Base-by-base conservation (phyloP, 2,113 vertebrate species). In the Bubo bubo region DNA sequence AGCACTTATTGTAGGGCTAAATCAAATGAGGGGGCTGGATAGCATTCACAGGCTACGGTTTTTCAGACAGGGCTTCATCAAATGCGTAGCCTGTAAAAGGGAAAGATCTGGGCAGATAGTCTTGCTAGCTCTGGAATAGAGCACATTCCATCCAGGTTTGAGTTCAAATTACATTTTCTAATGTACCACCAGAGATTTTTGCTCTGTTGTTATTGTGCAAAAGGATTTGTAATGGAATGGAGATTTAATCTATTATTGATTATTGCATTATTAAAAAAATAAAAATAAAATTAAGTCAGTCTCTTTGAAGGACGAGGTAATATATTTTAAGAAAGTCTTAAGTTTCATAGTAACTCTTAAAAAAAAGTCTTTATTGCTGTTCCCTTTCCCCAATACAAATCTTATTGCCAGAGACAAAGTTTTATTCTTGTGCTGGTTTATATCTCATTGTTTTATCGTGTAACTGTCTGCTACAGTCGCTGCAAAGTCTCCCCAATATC, bases 181-280 rank as follows among this genome's bases (percentile, higher is more conserved):
- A 90, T 66, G 79, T 43, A 82, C 35, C 77, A 92, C 77, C n/a
- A 50, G 76, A 39, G 70, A 63, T 95, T 80, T 89, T 88, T n/a
- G 22, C 60, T 70, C 76, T 50, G 53, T 64, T 79, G 80, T 73
- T 79, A 92, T 59, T 6, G 72, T 34, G 73, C 68, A 91, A 67
- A 95, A 90, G 82, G 92, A 95, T 95, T 93, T 95, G 75, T 88
- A 93, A 95, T 37, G 64, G 93, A 94, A 92, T 41, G 53, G 71
- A 86, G 80, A 72, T 88, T 81, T 86, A 94, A 96, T 93, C 88
- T 86, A 55, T 79, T 95, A 95, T 92, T 87, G 91, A 94, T 89
- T 95, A 94, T 82, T 92, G 81, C 76, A 70, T 91, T 95, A 91
- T 96, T 96, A 12, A 90, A 87, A 88, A 89, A 88, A 60, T 19